Evolutionary conservation across 1,140 invertebrate species (phyloP), one percentile per base, ranked within the genome.

Genomic region (Drosophila pseudoananassae): DNA sequence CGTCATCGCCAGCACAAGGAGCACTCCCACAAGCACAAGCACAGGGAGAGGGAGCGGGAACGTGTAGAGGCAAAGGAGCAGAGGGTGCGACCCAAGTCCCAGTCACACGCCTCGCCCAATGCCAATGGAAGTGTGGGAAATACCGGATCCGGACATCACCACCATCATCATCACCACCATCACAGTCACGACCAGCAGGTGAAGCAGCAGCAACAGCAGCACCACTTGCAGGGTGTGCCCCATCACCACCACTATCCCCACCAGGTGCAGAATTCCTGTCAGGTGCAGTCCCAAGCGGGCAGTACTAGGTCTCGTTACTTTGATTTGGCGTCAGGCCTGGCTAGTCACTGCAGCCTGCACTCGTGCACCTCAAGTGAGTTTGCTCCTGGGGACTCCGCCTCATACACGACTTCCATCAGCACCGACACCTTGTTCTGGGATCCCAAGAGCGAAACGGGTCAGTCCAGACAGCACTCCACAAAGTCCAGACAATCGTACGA

Each of bases 361-460:
- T 96, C 96, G 0, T 96, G 96, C 71, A 95, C 95, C 0, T 96
- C 95, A 2, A 96, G 95, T 78, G 95, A 96, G 57, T 91, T 95
- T n/a, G 92, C 93, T 0, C 93, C 93, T 1, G 94, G 93, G 5
- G 95, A 95, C 23, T 95, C 95, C 43, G 95, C 95, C 2, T 96
- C 95, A 20, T 97, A 97, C 76, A 96, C 96, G 1, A 97, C 96
- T 12, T 97, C 96, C 1, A 92, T 97, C 1, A 97, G 96, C 79
- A 97, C 96, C 1, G 96, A 97, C 71, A 97, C 96, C 2, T 92
- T 97, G 0, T 97, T 96, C 75, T 97, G 96, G 96, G 96, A 97
- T 76, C 94, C 94, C 27, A 92, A 93, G 29, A 92, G 92, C 76
- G 93, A 93, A 8, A 76, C 83, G 6, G 59, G 54, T 2, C 80